Conservation (phyloP, 2,113 vertebrate species). For the Pseudorasbora parva region DNA sequence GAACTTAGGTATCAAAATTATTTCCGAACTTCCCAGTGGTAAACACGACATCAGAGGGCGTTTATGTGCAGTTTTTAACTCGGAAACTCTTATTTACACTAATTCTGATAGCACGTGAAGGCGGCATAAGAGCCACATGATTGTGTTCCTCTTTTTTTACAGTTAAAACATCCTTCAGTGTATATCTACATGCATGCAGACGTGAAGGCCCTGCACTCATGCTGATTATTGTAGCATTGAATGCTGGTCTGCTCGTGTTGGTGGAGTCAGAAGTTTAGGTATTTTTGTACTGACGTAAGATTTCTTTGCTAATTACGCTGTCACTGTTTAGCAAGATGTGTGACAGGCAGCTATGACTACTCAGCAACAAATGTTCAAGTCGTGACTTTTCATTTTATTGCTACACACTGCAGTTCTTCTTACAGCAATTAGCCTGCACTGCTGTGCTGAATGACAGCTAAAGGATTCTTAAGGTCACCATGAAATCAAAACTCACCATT, state of each 20-base stretch:
- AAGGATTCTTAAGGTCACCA: too few relatives aligned
- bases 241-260: neutral
- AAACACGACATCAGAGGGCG: too few relatives aligned
- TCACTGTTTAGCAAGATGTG: conserved; percentile 65
- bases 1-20: too few relatives aligned
- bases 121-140: neutral
- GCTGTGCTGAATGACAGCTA: neutral
- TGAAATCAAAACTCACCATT: too few relatives aligned
- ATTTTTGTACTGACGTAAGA: conserved; percentile 64
- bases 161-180: neutral
- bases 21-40: too few relatives aligned
- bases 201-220: neutral
- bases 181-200: neutral
- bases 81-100: too few relatives aligned
- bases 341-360: conserved; percentile 55
- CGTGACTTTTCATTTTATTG: conserved; percentile 12
- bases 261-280: conserved; percentile 14
- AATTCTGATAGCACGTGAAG: too few relatives aligned
- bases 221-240: neutral
- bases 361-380: conserved; percentile 25
- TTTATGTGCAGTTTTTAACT: too few relatives aligned
- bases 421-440: neutral
- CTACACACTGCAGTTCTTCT: neutral
- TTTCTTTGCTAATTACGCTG: conserved; percentile 64
- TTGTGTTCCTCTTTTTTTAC: neutral